Evolutionary conservation across 2,113 vertebrate genomes (phyloP).

Genomic region (Cichladusa arquata): DNA sequence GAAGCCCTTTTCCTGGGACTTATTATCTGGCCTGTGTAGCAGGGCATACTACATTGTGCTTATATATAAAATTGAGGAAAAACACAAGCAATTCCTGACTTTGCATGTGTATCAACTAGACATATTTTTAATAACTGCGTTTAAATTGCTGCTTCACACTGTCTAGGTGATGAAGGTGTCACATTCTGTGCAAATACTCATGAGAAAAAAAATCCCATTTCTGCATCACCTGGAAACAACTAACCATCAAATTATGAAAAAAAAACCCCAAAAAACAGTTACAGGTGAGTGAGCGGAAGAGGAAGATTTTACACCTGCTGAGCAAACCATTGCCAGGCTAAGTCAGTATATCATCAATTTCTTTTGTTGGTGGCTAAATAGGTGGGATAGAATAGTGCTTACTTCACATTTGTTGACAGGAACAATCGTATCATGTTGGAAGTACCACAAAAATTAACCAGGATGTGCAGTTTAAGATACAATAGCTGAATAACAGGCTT

Average conservation of each 20-base stretch:
- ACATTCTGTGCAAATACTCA: not conserved
- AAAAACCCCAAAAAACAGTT: too few relatives aligned
- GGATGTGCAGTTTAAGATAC: not conserved
- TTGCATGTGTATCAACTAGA: not conserved
- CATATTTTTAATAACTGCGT: not conserved
- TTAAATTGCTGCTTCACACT: not conserved
- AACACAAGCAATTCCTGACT: not conserved
- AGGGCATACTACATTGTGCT: not conserved
- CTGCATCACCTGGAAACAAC: not conserved
- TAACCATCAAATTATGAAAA: not conserved
- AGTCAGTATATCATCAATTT: not conserved
- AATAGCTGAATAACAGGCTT: not conserved
- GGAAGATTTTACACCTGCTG: not conserved
- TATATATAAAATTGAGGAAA: not conserved
- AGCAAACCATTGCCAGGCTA: not conserved
- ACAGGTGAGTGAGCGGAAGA: not conserved
- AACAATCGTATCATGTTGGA: not conserved
- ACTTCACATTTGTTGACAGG: not conserved
- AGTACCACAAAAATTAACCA: not conserved
- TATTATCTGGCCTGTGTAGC: not conserved
- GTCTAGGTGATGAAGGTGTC: not conserved
- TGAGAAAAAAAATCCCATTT: not conserved
- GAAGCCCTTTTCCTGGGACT: not conserved
- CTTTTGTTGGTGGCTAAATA: not conserved
- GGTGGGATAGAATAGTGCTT: not conserved